Base-by-base conservation (phyloP, 2,888 invertebrate species). In the Galerucella calmariensis region DNA sequence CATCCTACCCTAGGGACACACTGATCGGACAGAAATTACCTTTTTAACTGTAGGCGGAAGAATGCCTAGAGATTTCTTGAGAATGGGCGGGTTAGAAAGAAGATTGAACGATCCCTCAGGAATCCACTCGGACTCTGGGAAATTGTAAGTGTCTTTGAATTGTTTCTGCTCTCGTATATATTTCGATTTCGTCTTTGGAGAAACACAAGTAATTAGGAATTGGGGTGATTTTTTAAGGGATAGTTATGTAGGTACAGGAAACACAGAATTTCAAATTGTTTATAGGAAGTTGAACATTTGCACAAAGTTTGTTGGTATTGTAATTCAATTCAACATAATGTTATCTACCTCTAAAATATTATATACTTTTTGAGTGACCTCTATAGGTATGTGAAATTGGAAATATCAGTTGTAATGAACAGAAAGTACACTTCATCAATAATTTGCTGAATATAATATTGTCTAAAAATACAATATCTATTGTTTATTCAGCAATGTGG, bases 11-110 rank as follows among this genome's bases (percentile, higher is more conserved):
- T 69, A 78, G 84, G 85, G 82, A 80, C 74, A 77, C 79, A 81
- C 81, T 82, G 83, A 82, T 83, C 83, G 79, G 86, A 87, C 86
- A 87, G 85, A 87, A 87, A 87, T 88, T 87, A 87, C 87, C 87
- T 87, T 86, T 86, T 88, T 87, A 88, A 87, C 86, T 82, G 84
- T 83, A 84, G 84, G 83, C 84, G 81, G 81, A 83, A 84, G 83
- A 83, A 83, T 84, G 84, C 83, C 86, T 84, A 82, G 81, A 84
- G 85, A 85, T 85, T 82, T 82, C 83, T 80, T 82, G 78, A 83
- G 83, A 80, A 79, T 83, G 85, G 86, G 85, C 85, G 84, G 81
- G 76, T 77, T 80, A 20, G 82, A 81, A 84, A 82, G 84, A 88
- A 88, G 88, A 88, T 88, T 86, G 87, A 88, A 85, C 80, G 84